phyloP scores from a whole-genome alignment of 2,888 invertebrate species.

The Ametastegia equiseti region DNA sequence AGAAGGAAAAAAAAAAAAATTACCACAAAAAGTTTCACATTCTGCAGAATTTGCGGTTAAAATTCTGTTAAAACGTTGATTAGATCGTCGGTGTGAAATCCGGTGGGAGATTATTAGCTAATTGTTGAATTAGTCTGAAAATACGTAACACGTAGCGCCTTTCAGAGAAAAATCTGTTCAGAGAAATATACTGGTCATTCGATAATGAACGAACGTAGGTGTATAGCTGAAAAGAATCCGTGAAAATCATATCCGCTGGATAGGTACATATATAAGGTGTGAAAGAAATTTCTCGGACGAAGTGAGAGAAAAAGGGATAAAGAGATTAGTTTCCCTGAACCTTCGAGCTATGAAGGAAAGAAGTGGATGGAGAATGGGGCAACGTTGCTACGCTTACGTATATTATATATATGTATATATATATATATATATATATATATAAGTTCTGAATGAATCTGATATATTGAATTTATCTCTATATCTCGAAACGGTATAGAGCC shows the following conservation, averaged over 20 bases:
- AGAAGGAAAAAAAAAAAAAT: not conserved
- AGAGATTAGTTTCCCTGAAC: not conserved
- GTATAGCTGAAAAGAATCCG: constrained; percentile 10
- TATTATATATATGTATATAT: no score
- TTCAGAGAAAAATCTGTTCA: not conserved
- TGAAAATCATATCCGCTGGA: not conserved
- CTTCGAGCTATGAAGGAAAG: not conserved
- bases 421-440: no score
- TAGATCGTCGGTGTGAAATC: not conserved
- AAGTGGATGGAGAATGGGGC: not conserved
- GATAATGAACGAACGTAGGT: not conserved
- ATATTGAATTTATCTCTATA: not conserved
- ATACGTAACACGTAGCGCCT: not conserved
- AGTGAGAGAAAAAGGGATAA: not conserved
- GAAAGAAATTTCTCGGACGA: not conserved
- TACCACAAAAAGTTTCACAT: not conserved
- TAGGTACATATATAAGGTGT: not conserved
- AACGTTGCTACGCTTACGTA: not conserved
- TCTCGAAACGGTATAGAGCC: not conserved
- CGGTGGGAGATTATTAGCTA: not conserved
- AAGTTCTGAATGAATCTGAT: constrained; percentile 6
- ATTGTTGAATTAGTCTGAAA: not conserved
- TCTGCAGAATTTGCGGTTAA: not conserved
- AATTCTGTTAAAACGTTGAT: not conserved
- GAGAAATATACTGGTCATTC: not conserved